Percentiles rank a stretch among this genome's conserved stretches.
These are phyloP conservation scores for Lepidurus arcticus DNA, from an alignment of 1,140 invertebrate genomes.

Conservation along the genomic window DNA sequence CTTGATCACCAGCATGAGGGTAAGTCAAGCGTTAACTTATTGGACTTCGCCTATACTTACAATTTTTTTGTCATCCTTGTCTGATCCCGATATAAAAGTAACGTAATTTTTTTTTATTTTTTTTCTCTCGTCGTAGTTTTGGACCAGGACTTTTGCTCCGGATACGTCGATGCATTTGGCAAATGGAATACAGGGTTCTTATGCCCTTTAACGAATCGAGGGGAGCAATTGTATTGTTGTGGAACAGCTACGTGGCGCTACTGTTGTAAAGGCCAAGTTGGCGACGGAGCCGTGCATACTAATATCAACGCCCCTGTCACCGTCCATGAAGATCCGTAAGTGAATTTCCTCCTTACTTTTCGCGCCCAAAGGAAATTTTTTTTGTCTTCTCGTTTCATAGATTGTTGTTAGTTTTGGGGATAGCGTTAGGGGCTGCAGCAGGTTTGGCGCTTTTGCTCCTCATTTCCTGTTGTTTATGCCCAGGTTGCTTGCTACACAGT, in stretches of 20 bases:
- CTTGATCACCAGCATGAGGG: slow-evolving; percentile 9
- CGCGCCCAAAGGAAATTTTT: not conserved
- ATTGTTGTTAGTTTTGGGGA: slow-evolving; percentile 41
- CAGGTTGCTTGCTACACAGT: slow-evolving; percentile 43
- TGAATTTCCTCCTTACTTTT: slow-evolving; percentile 9
- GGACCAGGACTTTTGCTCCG: slow-evolving; percentile 46
- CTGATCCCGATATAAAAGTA: too few relatives aligned
- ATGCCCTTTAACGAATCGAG: slow-evolving; percentile 45
- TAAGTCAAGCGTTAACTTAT: not conserved
- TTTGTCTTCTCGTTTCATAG: slow-evolving; percentile 34
- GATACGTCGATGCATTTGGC: slow-evolving; percentile 46
- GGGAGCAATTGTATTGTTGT: slow-evolving; percentile 46
- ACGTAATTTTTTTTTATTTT: too few relatives aligned
- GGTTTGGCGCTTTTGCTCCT: slow-evolving; percentile 41
- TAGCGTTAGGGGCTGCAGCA: slow-evolving; percentile 42
- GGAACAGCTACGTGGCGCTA: slow-evolving; percentile 46
- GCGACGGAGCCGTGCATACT: slow-evolving; percentile 24
- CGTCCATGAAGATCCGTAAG: slow-evolving; percentile 32
- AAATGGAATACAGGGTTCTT: slow-evolving; percentile 51
- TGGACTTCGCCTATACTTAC: not conserved
- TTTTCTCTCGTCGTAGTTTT: slow-evolving; percentile 39
- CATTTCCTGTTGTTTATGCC: slow-evolving; percentile 43
- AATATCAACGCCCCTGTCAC: slow-evolving; percentile 24
- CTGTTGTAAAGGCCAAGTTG: slow-evolving; percentile 42
- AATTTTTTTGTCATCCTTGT: too few relatives aligned